A percentile compares a stretch with the other conserved stretches of the same genome.
These are phyloP conservation scores for Diplolepis rosae DNA, from an alignment of 2,888 invertebrate genomes.

Conservation along the genomic window DNA sequence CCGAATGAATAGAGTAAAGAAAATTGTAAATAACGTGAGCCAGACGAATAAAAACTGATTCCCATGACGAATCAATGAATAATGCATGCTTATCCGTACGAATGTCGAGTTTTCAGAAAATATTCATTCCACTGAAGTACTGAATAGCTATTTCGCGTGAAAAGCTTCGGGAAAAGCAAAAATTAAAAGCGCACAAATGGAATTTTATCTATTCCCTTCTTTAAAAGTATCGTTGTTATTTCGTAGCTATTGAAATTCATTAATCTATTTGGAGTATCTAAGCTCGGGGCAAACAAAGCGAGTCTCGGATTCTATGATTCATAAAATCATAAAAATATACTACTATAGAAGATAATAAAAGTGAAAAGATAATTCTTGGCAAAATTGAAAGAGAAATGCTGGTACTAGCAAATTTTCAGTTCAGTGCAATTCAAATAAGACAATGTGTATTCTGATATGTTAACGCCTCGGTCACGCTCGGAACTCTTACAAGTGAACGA, in stretches of 20 bases:
- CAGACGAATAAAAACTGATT: slow-evolving; percentile 1
- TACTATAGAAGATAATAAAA: not conserved
- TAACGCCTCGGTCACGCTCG: slow-evolving; percentile 2
- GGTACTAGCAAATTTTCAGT: not conserved
- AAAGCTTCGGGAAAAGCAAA: not conserved
- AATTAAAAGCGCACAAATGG: not conserved
- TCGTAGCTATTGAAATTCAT: not conserved
- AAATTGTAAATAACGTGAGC: slow-evolving; percentile 10
- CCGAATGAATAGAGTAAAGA: not conserved
- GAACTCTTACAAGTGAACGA: slow-evolving; percentile 13
- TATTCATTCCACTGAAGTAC: slow-evolving; percentile 5
- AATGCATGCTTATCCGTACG: slow-evolving; percentile 1
- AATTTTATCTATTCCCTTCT: not conserved
- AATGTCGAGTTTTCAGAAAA: slow-evolving; percentile 1
- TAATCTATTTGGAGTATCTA: not conserved
- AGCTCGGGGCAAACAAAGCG: not conserved
- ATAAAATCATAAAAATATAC: not conserved
- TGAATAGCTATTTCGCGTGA: not conserved
- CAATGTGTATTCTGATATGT: not conserved
- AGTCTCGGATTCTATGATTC: not conserved
- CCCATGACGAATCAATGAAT: slow-evolving; percentile 21
- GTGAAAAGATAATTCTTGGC: not conserved
- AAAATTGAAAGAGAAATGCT: not conserved
- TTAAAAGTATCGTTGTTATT: not conserved
- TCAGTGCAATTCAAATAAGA: not conserved